phyloP scores from a whole-genome alignment of 2,888 invertebrate species.

The Trissolcus brochymenae region DNA sequence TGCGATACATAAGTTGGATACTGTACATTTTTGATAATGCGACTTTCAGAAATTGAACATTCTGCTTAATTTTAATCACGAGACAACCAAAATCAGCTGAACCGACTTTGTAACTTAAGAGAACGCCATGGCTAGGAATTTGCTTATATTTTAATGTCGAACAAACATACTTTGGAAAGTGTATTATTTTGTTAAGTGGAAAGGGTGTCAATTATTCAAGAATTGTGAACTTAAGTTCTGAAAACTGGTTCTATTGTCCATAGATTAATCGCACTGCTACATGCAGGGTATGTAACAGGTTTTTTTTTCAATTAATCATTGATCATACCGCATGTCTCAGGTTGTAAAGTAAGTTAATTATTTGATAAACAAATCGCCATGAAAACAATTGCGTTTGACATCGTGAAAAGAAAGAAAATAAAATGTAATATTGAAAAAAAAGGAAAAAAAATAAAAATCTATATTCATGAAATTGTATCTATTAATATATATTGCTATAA shows the following conservation, averaged over 20 bases:
- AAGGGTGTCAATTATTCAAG: too few relatives aligned
- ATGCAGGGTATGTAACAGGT: constrained; percentile 63
- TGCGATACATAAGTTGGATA: too few relatives aligned
- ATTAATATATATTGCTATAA: constrained; percentile 21
- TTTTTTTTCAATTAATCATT: constrained; percentile 67
- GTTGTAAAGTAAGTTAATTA: constrained; percentile 75
- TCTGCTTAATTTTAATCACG: too few relatives aligned
- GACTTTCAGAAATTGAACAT: too few relatives aligned
- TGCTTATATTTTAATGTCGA: too few relatives aligned
- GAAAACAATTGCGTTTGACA: constrained; percentile 27
- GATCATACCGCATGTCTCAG: constrained; percentile 69
- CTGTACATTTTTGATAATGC: too few relatives aligned
- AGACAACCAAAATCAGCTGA: too few relatives aligned
- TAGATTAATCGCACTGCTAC: constrained; percentile 12
- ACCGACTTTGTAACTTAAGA: too few relatives aligned
- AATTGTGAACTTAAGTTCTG: not conserved
- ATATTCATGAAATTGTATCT: constrained; percentile 28
- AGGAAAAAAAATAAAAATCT: constrained; percentile 19
- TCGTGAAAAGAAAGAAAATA: too few relatives aligned
- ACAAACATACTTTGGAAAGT: too few relatives aligned
- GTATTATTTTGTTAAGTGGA: not conserved
- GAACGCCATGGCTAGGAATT: too few relatives aligned
- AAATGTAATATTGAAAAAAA: too few relatives aligned
- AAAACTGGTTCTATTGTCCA: constrained; percentile 3
- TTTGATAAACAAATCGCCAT: constrained; percentile 66